Base-by-base conservation (phyloP, 1,140 invertebrate species). In the Cecropterus lyciades region DNA sequence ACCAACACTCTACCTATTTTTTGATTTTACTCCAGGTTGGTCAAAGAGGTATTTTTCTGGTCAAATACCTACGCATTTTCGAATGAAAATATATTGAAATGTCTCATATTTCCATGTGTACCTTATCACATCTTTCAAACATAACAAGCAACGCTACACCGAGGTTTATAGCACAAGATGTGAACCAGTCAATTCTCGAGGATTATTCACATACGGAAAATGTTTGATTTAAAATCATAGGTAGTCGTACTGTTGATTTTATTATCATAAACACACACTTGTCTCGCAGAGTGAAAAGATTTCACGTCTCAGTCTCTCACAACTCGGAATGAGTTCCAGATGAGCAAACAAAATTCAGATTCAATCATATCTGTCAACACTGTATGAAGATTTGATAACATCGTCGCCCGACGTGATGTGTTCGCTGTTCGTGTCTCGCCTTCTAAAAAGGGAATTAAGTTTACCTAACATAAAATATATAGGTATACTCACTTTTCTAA, bases 361-460 rank as follows among this genome's bases (percentile, higher is more conserved):
- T 68, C 57, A 68, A 63, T 68, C 51, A 62, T 62, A 63, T 56
- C 65, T 59, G 53, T 57, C 46, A 67, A 60, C 51, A 46, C 24
- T 60, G 66, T 62, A 63, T 63, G 66, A 63, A 68, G 30, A 42
- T 68, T 33, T 46, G 42, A 59, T 68, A 68, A 68, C 51, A 56
- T 53, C 52, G 53, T 27, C 51, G 40, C 37, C 45, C 30, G 55
- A 53, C 45, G 52, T 56, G 57, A 56, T 17, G 11, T 53, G 43
- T 48, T 49, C 37, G n/a, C 30, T 33, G 27, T 57, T 57, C 43
- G 40, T 45, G 37, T 43, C 42, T 46, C 42, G 42, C 20, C 20
- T 46, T 3, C 14, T 27, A 14, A 59, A 59, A 16, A 33, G 15
- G 24, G 56, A 48, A 48, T 59, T 59, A 48, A 15, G 1, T 48